Base-by-base conservation (phyloP, 1,140 invertebrate species). In the Monochamus saltuarius region DNA sequence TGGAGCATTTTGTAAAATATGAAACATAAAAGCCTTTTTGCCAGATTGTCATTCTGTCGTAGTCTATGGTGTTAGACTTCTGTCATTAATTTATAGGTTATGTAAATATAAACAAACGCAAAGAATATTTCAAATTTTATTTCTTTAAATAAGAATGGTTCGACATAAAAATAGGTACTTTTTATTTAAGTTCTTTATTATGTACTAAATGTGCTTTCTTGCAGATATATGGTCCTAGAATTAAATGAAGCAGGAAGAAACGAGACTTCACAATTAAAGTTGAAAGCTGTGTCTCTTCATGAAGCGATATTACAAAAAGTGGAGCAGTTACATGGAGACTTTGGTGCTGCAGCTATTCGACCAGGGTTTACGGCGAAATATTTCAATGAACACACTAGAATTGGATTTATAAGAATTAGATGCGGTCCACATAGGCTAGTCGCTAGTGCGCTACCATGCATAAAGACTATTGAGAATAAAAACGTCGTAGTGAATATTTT, bases 361-460 rank as follows among this genome's bases (percentile, higher is more conserved):
- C 78, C 82, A 54, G 89, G 88, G 19, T 88, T 91, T 68, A 76
- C 79, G 76, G 86, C 87, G 29, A 90, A 89, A 80, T 91, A 91
- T 78, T 90, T 86, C 66, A 91, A 92, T 76, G 78, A 83, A 60
- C 80, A 83, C 40, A 90, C 89, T 2, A 84, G 82, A 79, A 86
- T 91, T 66, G 87, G 85, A 0, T 80, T 92, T 14, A 79, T 91
- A 50, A 81, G 86, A 69, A 80, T 80, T 22, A 77, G 88, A 62
- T 89, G 90, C 76, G 87, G 87, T 1, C 87, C 89, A 7, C 88
- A 92, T 66, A 82, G 78, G 70, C 84, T 88, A 74, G 78, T 91
- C 6, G 78, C 86, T 1, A 86, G 84, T 67, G 78, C 80, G 56
- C 73, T 91, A 64, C 87, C 89, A 29, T 78, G 84, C 61, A 81